phyloP scores from a whole-genome alignment of 2,113 vertebrate species.

The cattle (Bos taurus) region ARS-UCD2.0 NC_037357.1:74450001-74450500 shows the following conservation, averaged over 20 bases:
- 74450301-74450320: neutral
- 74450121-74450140: neutral
- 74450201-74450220: neutral
- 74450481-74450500: conserved; percentile 1
- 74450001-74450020: neutral
- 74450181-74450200: neutral
- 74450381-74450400: conserved; percentile 30
- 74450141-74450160: neutral
- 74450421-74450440: neutral
- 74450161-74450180: neutral
- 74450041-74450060: neutral
- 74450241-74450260: neutral
- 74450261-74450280: neutral
- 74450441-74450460: neutral
- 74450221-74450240: neutral
- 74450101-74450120: neutral
- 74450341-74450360: conserved; percentile 11
- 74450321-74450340: neutral
- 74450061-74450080: neutral
- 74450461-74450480: conserved; percentile 34
- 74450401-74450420: conserved; percentile 43
- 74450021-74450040: neutral
- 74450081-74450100: neutral
- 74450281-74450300: neutral
- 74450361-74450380: neutral